Percentiles rank a stretch among this genome's conserved stretches.
These are phyloP conservation scores for Amitus sp. DNA, from an alignment of 2,888 invertebrate species.

Conservation along the genomic window DNA sequence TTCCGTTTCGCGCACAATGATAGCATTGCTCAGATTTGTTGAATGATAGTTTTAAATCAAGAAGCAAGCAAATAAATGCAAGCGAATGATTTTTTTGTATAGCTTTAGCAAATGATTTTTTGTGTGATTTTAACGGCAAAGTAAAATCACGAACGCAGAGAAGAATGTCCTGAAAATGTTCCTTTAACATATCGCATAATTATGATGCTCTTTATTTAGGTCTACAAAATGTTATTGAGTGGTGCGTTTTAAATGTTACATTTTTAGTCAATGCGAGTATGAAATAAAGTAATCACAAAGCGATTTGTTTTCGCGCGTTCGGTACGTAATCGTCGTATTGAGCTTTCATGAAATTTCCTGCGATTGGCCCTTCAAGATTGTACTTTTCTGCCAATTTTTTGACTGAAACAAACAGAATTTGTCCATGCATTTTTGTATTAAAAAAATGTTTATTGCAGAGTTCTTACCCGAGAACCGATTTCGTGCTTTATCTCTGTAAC, in stretches of 20 bases:
- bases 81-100: too few relatives aligned
- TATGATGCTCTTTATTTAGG: background rate
- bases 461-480: conserved; percentile 70
- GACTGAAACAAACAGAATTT: too few relatives aligned
- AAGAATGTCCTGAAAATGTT: conserved; percentile 4
- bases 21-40: too few relatives aligned
- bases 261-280: background rate
- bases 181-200: conserved; percentile 7
- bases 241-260: background rate
- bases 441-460: conserved; percentile 71
- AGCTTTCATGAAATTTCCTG: conserved; percentile 72
- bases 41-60: too few relatives aligned
- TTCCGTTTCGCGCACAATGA: too few relatives aligned
- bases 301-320: conserved; percentile 62
- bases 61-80: too few relatives aligned
- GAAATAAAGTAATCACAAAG: conserved; percentile 23
- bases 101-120: too few relatives aligned
- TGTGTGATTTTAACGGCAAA: too few relatives aligned
- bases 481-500: conserved; percentile 66
- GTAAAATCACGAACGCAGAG: background rate
- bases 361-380: conserved; percentile 70
- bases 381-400: conserved; percentile 71
- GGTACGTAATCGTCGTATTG: conserved; percentile 73
- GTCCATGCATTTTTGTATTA: too few relatives aligned
- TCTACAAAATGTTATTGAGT: background rate